Evolutionary conservation across 2,113 vertebrate genomes (phyloP), one percentile per base, ranked within the genome.

Genomic region (Leiothrix lutea): DNA sequence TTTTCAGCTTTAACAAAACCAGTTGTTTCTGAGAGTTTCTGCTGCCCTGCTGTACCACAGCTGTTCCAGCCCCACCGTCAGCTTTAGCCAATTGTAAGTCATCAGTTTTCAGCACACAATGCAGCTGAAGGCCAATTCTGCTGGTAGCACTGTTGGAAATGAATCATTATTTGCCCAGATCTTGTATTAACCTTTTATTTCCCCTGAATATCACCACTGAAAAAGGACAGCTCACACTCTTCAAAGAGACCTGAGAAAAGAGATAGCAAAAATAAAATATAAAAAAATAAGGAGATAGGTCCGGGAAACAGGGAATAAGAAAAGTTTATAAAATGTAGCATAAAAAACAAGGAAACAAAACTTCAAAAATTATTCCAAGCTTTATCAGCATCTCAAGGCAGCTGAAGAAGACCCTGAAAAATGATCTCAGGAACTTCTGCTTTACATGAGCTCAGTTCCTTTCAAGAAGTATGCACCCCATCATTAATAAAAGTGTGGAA

Each of bases 31-130:
- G 84, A 78, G 91, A 90, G 33, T 89, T 95, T 94, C 89, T 96
- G 71, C 70, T 4, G 8, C 58, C 62, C 81, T 84, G 57, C 67
- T 90, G 51, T 51, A 89, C 14, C 67, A 70, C 93, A 96, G 95
- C 90, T 90, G 82, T 79, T 93, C 64, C 82, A 64, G 60, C 64
- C 88, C 57, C n/a, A 26, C 60, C 0, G 5, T 66, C 85, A 83
- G 82, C 90, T 93, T 71, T 33, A 88, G 91, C 79, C 87, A 88
- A 79, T 86, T 86, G 6, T 91, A 95, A 94, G 36, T 97, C 96
- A 95, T 92, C 94, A 86, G 57, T 90, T 97, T 96, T 92, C 87
- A 96, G 82, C 74, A 80, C 74, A 94, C 82, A 91, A 78, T 72
- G 83, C 47, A 88, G 92, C 89, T 84, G 91, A 95, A 90, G 88